Evolutionary conservation across 2,113 vertebrate genomes (phyloP).

Genomic region (Psophia crepitans): DNA sequence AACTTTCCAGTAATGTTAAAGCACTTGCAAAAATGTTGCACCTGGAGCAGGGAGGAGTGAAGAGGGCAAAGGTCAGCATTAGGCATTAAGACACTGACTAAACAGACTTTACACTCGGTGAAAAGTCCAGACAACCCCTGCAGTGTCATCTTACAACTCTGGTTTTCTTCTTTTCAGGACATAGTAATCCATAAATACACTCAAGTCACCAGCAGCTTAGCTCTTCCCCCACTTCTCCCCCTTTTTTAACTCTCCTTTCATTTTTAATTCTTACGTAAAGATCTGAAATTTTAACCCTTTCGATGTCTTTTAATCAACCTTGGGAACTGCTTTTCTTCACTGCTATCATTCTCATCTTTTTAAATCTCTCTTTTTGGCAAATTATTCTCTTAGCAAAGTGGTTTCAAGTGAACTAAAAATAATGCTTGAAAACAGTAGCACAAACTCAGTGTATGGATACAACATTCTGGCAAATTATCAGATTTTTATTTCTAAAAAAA

Average conservation of each 20-base stretch:
- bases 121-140: constrained; percentile 84
- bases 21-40: constrained; percentile 76
- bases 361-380: neutral
- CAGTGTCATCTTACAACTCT: constrained; percentile 79
- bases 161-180: constrained; percentile 76
- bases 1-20: neutral
- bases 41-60: constrained; percentile 83
- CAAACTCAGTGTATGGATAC: neutral
- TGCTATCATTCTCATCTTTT: neutral
- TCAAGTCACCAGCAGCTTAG: constrained; percentile 80
- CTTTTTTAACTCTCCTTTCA: constrained; percentile 63
- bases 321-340: neutral
- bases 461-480: neutral
- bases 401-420: neutral
- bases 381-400: neutral
- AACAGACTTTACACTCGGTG: constrained; percentile 80
- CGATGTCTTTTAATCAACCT: neutral
- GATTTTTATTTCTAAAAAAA: neutral
- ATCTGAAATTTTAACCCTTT: constrained; percentile 86
- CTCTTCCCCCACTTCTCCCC: constrained; percentile 71
- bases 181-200: constrained; percentile 86
- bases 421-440: neutral
- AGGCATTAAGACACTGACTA: constrained; percentile 75
- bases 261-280: constrained; percentile 72
- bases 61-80: constrained; percentile 80